Evolutionary conservation across 2,113 vertebrate genomes (phyloP), one percentile per base, ranked within the genome.

Genomic region (Sapayoa aenigma): DNA sequence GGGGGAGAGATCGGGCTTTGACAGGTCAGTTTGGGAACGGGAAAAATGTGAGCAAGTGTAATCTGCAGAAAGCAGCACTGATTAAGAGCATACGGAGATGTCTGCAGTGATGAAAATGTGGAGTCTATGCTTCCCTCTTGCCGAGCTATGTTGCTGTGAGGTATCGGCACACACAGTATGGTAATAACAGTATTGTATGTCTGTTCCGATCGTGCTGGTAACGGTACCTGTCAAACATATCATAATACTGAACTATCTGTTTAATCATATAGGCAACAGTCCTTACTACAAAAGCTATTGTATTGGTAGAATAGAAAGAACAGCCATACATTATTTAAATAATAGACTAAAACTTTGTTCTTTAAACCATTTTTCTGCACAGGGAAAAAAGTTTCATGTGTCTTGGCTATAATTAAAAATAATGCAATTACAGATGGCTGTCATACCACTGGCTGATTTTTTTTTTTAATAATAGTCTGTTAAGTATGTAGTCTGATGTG

Each of bases 191-290:
- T 81, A 92, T 74, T 83, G 80, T 67, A 35, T 92, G 71, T 86
- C 92, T 96, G 82, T 69, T 96, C 85, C 17, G 73, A 50, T 71
- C 72, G 79, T 90, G 83, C 68, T 74, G 41, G 47, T 83, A 90
- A 71, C 13, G 2, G 84, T 91, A 93, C 76, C 87, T 97, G 95
- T 95, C 91, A 95, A 85, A 95, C 56, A 35, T 63, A 89, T 89
- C 82, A 85, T 85, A 93, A 91, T 74, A 47, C 66, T 81, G 44
- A 85, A 71, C 93, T 76, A 66, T 49, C 91, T 88, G 28, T 85
- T 93, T 96, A 92, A 93, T 92, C 88, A 37, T 86, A 93, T 78
- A 87, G 78, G 82, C 76, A 92, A 49, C 35, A 33, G 68, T 88
- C 42, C 82, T 95, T 81, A 39, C 80, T 83, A 55, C 87, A 94